Percentiles rank a stretch among this genome's conserved stretches.
These are phyloP conservation scores for Leptinotarsa juncta DNA, from an alignment of 2,888 invertebrate genomes.

Conservation along the genomic window DNA sequence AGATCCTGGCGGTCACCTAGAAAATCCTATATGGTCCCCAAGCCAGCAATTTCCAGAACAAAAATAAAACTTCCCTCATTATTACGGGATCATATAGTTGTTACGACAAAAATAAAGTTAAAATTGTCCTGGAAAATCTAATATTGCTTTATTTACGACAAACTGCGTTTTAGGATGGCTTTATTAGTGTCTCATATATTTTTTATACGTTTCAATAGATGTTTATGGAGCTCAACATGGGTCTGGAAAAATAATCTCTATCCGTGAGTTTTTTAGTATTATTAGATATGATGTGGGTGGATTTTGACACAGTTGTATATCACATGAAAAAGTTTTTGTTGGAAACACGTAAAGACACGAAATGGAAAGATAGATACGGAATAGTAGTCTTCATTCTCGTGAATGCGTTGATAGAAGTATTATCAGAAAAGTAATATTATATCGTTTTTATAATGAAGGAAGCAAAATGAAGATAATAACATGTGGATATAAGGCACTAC, in stretches of 20 bases:
- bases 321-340: too few species aligned
- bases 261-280: background rate
- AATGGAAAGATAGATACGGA: too few species aligned
- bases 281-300: background rate
- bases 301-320: too few species aligned
- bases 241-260: background rate
- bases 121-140: slow-evolving; percentile 33
- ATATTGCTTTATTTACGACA: slow-evolving; percentile 38
- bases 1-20: slow-evolving; percentile 23
- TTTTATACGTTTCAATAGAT: slow-evolving; percentile 34
- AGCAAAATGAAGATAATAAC: too few species aligned
- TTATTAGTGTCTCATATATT: slow-evolving; percentile 36
- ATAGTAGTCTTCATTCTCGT: too few species aligned
- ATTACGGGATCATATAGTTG: slow-evolving; percentile 40
- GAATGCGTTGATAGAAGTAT: too few species aligned
- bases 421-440: too few species aligned
- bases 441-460: too few species aligned
- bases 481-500: too few species aligned
- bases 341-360: too few species aligned
- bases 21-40: slow-evolving; percentile 37
- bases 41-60: slow-evolving; percentile 31
- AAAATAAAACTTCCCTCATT: slow-evolving; percentile 41
- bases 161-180: slow-evolving; percentile 35
- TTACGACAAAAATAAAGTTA: slow-evolving; percentile 35
- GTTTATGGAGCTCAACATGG: slow-evolving; percentile 16